These are phyloP conservation scores for Palythoa grandiflora DNA, from an alignment of 92 coral and sea anemone genomes.

Conservation along the genomic window DNA sequence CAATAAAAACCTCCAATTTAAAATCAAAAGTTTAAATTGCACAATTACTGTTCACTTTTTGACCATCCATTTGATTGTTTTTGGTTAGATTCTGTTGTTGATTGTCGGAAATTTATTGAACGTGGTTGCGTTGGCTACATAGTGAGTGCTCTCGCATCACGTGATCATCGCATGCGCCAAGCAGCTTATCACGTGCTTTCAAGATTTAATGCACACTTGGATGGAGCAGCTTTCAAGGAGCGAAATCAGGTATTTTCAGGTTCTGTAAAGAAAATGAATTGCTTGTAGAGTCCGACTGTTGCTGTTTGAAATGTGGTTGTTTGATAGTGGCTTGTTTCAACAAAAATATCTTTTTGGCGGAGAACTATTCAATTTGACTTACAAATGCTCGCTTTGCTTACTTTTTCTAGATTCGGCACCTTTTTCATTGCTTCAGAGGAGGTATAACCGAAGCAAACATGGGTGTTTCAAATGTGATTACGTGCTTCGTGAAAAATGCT, in stretches of 20 bases:
- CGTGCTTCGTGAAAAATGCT: slow-evolving; percentile 84
- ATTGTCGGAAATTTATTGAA: slow-evolving; percentile 92
- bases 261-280: neutral
- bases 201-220: slow-evolving; percentile 80
- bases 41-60: neutral
- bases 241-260: slow-evolving; percentile 77
- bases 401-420: slow-evolving; percentile 71
- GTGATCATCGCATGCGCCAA: slow-evolving; percentile 85
- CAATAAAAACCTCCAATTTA: neutral
- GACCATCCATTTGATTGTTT: neutral
- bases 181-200: slow-evolving; percentile 94
- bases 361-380: neutral
- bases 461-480: slow-evolving; percentile 83
- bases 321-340: no score
- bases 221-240: slow-evolving; percentile 82
- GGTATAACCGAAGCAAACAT: slow-evolving; percentile 74
- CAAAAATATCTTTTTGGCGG: no score
- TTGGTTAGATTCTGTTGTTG: slow-evolving; percentile 78
- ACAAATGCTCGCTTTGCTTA: neutral
- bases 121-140: slow-evolving; percentile 83
- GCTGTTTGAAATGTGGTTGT: no score
- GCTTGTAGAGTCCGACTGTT: neutral
- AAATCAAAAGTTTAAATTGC: neutral
- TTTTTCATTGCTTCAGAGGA: slow-evolving; percentile 79
- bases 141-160: slow-evolving; percentile 86